Evolutionary conservation across 2,797 vertebrate genomes (phyloP).

Genomic region (Schizothorax lantsangensis): DNA sequence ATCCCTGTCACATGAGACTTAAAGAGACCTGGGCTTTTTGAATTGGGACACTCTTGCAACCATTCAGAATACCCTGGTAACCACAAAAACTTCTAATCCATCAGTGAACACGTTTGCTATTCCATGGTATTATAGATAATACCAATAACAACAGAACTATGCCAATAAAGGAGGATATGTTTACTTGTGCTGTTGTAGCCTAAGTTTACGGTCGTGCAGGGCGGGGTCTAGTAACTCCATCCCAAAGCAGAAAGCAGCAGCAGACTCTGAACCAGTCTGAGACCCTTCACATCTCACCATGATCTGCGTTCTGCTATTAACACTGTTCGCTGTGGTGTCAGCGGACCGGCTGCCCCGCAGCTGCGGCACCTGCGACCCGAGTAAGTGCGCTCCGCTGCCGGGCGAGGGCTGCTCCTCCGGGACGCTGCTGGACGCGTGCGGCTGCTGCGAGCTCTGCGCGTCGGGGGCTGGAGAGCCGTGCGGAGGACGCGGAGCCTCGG

Average conservation of each 20-base stretch:
- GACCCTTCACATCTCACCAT: conserved; percentile 39
- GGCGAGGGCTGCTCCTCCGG: conserved; percentile 77
- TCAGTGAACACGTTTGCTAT: background rate
- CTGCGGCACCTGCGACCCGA: conserved; percentile 75
- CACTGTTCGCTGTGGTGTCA: conserved; percentile 52
- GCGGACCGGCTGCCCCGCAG: conserved; percentile 65
- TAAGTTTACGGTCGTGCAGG: background rate
- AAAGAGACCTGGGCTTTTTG: background rate
- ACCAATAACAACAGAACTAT: background rate
- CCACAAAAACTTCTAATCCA: background rate
- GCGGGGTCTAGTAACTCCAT: conserved; percentile 36
- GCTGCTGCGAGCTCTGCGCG: conserved; percentile 85
- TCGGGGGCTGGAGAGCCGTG: conserved; percentile 83
- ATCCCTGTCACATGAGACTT: background rate
- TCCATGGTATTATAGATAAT: background rate
- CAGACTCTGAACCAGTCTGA: background rate
- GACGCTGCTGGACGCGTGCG: conserved; percentile 78
- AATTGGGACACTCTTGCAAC: background rate
- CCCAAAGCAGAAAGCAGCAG: background rate
- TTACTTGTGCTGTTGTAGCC: background rate
- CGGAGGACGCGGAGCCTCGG: conserved; percentile 72
- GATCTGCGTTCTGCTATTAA: conserved; percentile 27
- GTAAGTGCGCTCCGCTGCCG: conserved; percentile 77
- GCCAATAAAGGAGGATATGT: background rate
- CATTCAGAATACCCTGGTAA: background rate